Conservation (phyloP, 2,797 vertebrate species). For the Acipenser oxyrinchus region DNA sequence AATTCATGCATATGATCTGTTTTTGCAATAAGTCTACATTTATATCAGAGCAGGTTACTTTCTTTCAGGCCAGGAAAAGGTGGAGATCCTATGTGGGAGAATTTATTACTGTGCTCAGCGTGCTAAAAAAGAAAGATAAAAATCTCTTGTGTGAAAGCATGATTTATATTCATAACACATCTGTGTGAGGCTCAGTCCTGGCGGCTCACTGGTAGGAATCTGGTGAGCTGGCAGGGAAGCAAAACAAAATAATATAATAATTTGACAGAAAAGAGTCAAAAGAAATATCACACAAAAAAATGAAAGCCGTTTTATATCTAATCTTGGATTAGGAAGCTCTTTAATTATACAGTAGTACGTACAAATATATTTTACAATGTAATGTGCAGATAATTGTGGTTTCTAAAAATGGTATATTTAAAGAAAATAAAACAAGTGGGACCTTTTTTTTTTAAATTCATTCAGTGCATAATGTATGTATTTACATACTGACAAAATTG, state of each 20-base stretch:
- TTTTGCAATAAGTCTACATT: no score
- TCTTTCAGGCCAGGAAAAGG: slow-evolving; percentile 17
- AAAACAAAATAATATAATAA: slow-evolving; percentile 19
- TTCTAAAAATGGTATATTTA: no score
- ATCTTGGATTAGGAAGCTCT: background rate
- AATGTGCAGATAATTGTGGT: no score
- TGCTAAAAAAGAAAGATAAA: slow-evolving; percentile 15
- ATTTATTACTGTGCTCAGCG: slow-evolving; percentile 22
- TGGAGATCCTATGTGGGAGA: slow-evolving; percentile 15
- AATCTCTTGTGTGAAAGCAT: slow-evolving; percentile 31
- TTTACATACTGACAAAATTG: no score
- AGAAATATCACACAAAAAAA: no score
- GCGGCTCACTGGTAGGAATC: slow-evolving; percentile 36
- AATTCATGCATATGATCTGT: no score
- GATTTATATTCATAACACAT: slow-evolving; percentile 50
- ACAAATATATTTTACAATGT: no score
- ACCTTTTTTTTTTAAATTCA: no score
- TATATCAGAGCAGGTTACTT: slow-evolving; percentile 1
- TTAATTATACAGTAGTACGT: no score
- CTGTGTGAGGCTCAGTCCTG: slow-evolving; percentile 37
- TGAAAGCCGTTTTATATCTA: background rate
- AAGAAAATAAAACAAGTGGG: no score
- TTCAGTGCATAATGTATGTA: no score
- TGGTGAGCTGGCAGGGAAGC: slow-evolving; percentile 38
- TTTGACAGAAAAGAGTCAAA: no score